Percentiles rank a stretch among this genome's conserved stretches.
phyloP scores from a whole-genome alignment of 2,113 vertebrate genomes.

The Lophochroa leadbeateri region DNA sequence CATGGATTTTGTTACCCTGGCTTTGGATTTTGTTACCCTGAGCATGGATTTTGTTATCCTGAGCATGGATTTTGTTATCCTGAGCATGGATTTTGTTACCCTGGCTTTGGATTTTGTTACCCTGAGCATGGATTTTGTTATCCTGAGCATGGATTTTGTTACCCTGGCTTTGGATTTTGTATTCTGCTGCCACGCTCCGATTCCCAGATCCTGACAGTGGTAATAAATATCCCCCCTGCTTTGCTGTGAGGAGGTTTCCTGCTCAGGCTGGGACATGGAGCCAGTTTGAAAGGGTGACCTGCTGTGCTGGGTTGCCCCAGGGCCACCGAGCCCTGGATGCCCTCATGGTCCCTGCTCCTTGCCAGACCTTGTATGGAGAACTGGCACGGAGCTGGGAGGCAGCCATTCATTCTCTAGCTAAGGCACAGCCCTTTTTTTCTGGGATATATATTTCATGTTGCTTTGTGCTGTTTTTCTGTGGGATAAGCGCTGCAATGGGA shows the following conservation, averaged over 20 bases:
- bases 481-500: not conserved
- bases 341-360: not conserved
- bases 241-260: not conserved
- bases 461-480: not conserved
- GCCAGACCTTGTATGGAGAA: not conserved
- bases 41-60: not conserved
- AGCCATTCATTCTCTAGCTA: not conserved
- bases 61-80: not conserved
- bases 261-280: not conserved
- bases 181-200: not conserved
- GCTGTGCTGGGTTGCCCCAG: not conserved
- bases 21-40: not conserved
- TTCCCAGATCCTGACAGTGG: not conserved
- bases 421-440: not conserved
- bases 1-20: not conserved
- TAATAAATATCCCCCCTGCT: not conserved
- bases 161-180: not conserved
- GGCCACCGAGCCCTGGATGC: slow-evolving; percentile 11
- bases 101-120: not conserved
- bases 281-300: not conserved
- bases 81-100: not conserved
- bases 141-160: not conserved
- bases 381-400: not conserved
- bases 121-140: not conserved
- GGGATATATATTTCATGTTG: not conserved